phyloP scores from a whole-genome alignment of 2,888 invertebrate species.

The Agrotis segetum region DNA sequence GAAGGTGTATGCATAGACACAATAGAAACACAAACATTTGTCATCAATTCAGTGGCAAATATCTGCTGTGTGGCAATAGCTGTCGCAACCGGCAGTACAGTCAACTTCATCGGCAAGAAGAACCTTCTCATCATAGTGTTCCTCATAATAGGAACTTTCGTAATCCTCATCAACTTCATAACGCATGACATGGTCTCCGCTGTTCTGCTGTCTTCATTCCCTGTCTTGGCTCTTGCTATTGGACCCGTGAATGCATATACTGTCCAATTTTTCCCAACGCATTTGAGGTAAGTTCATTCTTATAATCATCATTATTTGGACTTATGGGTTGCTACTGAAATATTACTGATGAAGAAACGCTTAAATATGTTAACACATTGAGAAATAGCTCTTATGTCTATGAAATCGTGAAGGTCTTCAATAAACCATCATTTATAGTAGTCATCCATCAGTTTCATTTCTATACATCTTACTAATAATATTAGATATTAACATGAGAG shows the following conservation, averaged over 20 bases:
- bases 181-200: conserved; percentile 82
- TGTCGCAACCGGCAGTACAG: conserved; percentile 75
- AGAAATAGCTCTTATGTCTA: too few species aligned
- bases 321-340: too few species aligned
- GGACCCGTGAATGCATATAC: conserved; percentile 86
- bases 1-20: conserved; percentile 77
- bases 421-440: too few species aligned
- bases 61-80: conserved; percentile 78
- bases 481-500: too few species aligned
- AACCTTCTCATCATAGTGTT: conserved; percentile 76
- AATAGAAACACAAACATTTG: conserved; percentile 80
- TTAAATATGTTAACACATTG: too few species aligned
- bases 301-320: too few species aligned
- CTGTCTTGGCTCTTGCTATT: conserved; percentile 79
- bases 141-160: conserved; percentile 76
- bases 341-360: too few species aligned
- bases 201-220: conserved; percentile 79
- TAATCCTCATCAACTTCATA: conserved; percentile 82
- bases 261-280: conserved; percentile 86
- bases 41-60: conserved; percentile 80
- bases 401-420: too few species aligned
- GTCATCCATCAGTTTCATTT: too few species aligned
- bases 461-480: too few species aligned
- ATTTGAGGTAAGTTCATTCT: conserved; percentile 79
- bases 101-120: conserved; percentile 85